Evolutionary conservation across 2,888 invertebrate species (phyloP).

Genomic region (Drosophila macrospina): DNA sequence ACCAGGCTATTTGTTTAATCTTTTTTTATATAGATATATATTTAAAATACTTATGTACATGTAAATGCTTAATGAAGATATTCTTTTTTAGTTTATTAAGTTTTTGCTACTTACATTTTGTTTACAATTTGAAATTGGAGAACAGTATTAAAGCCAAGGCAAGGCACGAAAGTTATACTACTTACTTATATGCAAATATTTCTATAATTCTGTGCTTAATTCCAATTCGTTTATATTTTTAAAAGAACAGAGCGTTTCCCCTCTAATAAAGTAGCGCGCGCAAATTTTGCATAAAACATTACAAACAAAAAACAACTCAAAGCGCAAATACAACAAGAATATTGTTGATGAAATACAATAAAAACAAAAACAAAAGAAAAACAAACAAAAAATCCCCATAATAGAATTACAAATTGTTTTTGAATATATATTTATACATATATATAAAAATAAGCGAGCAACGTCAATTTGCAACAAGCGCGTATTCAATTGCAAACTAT

Average conservation of each 20-base stretch:
- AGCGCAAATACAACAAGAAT: conserved; percentile 48
- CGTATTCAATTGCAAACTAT: conserved; percentile 28
- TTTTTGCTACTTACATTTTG: conserved; percentile 68
- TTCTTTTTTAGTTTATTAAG: conserved; percentile 60
- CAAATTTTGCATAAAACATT: conserved; percentile 30
- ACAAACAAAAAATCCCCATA: conserved; percentile 20
- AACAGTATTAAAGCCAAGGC: conserved; percentile 75
- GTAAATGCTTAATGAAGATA: conserved; percentile 40
- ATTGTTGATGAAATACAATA: conserved; percentile 48
- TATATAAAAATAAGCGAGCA: conserved; percentile 38
- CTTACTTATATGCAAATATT: conserved; percentile 44
- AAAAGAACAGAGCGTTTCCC: conserved; percentile 18
- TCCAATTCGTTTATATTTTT: conserved; percentile 69
- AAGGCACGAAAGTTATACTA: conserved; percentile 59
- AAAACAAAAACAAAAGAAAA: conserved; percentile 43
- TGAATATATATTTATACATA: conserved; percentile 21
- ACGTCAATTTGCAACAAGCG: conserved; percentile 41
- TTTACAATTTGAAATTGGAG: conserved; percentile 76
- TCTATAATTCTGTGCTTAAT: conserved; percentile 62
- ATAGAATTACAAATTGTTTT: conserved; percentile 70
- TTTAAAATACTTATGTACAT: conserved; percentile 29
- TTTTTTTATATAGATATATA: conserved; percentile 20
- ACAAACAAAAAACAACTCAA: conserved; percentile 39
- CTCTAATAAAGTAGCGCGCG: conserved; percentile 31
- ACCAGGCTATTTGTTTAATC: conserved; percentile 52